A percentile compares a stretch with the other conserved stretches of the same genome.
Conservation (phyloP, 1,140 invertebrate species). For the Saccostrea cuccullata region DNA sequence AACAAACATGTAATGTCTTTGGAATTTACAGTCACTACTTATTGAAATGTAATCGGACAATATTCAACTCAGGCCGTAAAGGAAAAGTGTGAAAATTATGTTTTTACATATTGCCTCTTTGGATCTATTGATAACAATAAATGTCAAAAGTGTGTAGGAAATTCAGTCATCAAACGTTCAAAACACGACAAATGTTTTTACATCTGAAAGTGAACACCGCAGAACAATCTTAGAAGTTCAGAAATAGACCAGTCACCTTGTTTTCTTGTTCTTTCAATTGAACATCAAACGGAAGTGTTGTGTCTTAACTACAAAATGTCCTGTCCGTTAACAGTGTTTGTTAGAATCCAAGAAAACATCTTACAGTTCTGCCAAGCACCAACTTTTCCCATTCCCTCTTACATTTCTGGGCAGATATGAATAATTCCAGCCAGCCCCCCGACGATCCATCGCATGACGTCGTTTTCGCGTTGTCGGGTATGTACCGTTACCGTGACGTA, state of each 20-base stretch:
- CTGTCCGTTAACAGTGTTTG: conserved; percentile 17
- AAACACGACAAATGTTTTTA: not conserved
- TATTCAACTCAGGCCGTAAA: not conserved
- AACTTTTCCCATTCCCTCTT: not conserved
- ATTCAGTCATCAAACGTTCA: not conserved
- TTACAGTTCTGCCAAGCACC: conserved; percentile 14
- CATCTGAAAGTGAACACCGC: conserved; percentile 12
- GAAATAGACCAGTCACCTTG: conserved; percentile 18
- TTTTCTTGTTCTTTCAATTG: conserved; percentile 23
- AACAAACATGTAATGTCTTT: not conserved
- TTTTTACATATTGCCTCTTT: not conserved
- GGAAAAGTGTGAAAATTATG: not conserved
- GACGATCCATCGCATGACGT: not conserved
- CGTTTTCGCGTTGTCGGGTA: conserved; percentile 16
- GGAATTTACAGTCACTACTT: not conserved
- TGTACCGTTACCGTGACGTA: conserved; percentile 22
- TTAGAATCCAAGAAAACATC: conserved; percentile 31
- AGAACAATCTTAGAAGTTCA: conserved; percentile 7
- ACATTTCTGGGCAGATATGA: conserved; percentile 2
- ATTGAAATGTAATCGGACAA: not conserved
- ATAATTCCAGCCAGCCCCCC: not conserved
- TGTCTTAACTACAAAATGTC: conserved; percentile 20
- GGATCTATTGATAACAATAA: conserved; percentile 9
- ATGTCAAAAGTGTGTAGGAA: conserved; percentile 3
- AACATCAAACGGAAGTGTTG: conserved; percentile 37